Evolutionary conservation across 1,140 invertebrate genomes (phyloP), one percentile per base, ranked within the genome.

Genomic region (Scaptomyza hsui): DNA sequence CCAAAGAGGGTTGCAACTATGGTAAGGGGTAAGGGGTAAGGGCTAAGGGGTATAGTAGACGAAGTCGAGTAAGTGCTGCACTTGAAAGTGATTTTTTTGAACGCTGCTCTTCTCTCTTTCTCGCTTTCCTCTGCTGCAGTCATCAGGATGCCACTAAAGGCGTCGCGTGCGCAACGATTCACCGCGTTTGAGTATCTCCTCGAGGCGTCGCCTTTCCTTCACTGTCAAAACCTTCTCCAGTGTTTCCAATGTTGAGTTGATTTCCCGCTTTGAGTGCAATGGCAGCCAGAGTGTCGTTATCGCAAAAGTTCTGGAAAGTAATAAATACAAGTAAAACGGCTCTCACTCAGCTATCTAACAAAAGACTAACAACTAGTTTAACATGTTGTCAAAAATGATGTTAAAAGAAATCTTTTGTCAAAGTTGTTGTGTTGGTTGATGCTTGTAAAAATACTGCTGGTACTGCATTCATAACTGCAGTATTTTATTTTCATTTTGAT

Each of bases 211-310:
- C 37, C 89, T 78, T 77, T 91, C 89, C 75, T 89, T 89, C 32
- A 78, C 77, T 72, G 72, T 89, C 49, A 91, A 52, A 26, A 91
- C 79, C 72, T 79, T 80, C 37, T 90, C 89, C 51, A 91, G 78
- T 65, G 75, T 90, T 63, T 90, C 86, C 67, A 91, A 53, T 13
- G 89, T 91, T 26, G 80, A 71, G 76, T 90, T 90, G 53, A 91
- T 91, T 73, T 91, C 89, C 45, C 78, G 72, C 51, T 91, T 89
- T 39, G 89, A 91, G 55, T 90, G 89, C 59, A 91, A 67, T 3
- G 89, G 89, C 49, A 78, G 68, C 89, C 89, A 91, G 41, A 91
- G 78, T 15, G 86, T 91, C 26, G 89, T 91, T 13, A 91, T 91
- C 69, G 89, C 75, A 55, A 91, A 91, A 18, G 82, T 90, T 61